Conservation (phyloP, 1,140 invertebrate species). For the Drosophila erecta region DNA sequence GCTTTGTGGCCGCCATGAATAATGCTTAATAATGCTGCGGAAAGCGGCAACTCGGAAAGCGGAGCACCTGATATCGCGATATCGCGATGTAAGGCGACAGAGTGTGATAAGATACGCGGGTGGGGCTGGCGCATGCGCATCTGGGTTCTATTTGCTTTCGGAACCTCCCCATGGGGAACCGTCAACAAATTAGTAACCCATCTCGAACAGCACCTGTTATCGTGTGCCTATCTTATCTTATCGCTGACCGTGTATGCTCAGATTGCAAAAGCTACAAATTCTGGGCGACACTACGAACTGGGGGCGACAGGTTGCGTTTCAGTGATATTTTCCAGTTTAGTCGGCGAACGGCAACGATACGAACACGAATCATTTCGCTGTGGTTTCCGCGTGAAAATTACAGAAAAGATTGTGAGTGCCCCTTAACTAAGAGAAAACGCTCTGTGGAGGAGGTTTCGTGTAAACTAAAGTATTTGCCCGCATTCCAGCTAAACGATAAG, state of each 20-base stretch:
- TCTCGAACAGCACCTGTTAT: conserved; percentile 70
- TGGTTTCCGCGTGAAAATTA: conserved; percentile 48
- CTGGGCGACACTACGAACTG: conserved; percentile 32
- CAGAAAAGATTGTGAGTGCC: conserved; percentile 45
- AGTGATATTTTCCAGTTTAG: conserved; percentile 53
- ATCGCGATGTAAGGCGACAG: conserved; percentile 20
- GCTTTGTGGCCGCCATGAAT: conserved; percentile 61
- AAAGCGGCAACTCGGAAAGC: conserved; percentile 14
- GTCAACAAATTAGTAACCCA: conserved; percentile 56
- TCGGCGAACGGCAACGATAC: conserved; percentile 70
- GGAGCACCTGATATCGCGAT: conserved; percentile 52
- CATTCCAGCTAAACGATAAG: conserved; percentile 26
- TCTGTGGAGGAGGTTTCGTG: background rate
- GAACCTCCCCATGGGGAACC: background rate
- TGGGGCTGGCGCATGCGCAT: conserved; percentile 56
- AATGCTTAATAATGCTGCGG: conserved; percentile 39
- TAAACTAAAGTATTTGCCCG: background rate
- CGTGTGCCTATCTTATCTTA: conserved; percentile 56
- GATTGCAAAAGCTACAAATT: conserved; percentile 81
- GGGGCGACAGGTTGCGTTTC: conserved; percentile 40
- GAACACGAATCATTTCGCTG: conserved; percentile 55
- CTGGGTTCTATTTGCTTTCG: background rate
- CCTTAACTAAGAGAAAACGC: background rate
- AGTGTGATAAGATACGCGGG: conserved; percentile 51
- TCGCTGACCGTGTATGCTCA: conserved; percentile 47